Evolutionary conservation across 2,113 vertebrate genomes (phyloP), one percentile per base, ranked within the genome.

Genomic region (Mastomys natalensis): DNA sequence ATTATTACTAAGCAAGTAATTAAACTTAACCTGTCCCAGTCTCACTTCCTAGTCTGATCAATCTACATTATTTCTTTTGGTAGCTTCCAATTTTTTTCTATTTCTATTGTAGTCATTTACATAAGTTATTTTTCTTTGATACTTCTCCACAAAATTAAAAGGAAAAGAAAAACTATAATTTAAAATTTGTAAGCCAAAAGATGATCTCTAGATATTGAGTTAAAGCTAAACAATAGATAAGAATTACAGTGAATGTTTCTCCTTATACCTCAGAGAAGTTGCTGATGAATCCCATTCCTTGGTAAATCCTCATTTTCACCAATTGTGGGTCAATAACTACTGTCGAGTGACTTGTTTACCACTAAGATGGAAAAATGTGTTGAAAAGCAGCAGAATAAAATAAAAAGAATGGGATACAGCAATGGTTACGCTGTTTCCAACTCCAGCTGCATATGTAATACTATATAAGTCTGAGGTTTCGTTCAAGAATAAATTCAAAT

Each of bases 401-500:
- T 62, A 40, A 26, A n/a, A 58, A 77, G 21, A n/a, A 51, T 40
- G 70, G 43, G 16, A 1, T 58, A 6, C 8, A 82, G 0, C 40
- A 60, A 19, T 72, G 24, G 24, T 6, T 76, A 81, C 66, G 19
- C 60, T 73, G 45, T 3, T 64, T 17, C 1, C 48, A 9, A 87
- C 15, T 16, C 62, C 24, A 87, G 53, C 31, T 87, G 37, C 1
- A 87, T 68, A 43, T 37, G 7, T 11, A 92, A 58, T 4, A 53
- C 26, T 64, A 8, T 19, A 0, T 29, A 90, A 60, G 5, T 90
- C 62, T 81, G 26, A 93, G 26, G 76, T 70, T 88, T 90, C 43
- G 92, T 94, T 94, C n/a, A 68, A 73, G 51, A 76, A 7, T 84
- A 9, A 9, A n/a, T 87, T 97, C 21, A 87, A 66, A 89, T 85